A percentile compares a stretch with the other conserved stretches of the same genome.
Conservation (phyloP, 2,888 invertebrate species). For the Gymnosoma rotundatum region DNA sequence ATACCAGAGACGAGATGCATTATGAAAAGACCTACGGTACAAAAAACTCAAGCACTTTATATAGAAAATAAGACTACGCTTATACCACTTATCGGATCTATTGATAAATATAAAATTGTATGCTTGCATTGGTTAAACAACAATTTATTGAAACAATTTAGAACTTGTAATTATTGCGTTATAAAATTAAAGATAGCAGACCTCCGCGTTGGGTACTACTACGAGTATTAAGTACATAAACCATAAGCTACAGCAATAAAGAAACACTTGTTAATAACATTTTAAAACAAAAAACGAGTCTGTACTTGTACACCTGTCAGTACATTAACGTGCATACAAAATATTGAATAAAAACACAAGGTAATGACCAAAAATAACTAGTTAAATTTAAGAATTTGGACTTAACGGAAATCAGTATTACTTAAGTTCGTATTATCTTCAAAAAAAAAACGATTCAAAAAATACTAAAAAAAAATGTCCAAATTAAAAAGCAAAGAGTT, state of each 20-base stretch:
- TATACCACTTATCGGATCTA: too few species aligned
- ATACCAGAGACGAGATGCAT: too few species aligned
- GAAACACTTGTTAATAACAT: constrained; percentile 46
- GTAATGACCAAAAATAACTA: constrained; percentile 26
- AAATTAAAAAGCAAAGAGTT: constrained; percentile 20
- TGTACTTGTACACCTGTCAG: background rate
- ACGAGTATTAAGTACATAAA: constrained; percentile 4
- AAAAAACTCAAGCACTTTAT: too few species aligned
- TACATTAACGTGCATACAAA: background rate
- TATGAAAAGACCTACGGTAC: too few species aligned
- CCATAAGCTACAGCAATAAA: constrained; percentile 16
- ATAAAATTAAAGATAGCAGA: constrained; percentile 39
- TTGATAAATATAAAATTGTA: too few species aligned
- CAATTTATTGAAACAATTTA: background rate
- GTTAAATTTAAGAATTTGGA: constrained; percentile 45
- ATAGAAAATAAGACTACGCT: too few species aligned
- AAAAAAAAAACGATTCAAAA: background rate
- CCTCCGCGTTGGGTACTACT: constrained; percentile 1
- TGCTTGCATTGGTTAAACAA: background rate
- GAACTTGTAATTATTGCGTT: background rate
- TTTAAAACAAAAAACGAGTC: constrained; percentile 6
- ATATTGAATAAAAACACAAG: constrained; percentile 42
- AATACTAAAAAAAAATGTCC: constrained; percentile 3
- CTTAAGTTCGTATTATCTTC: background rate
- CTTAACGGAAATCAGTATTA: background rate